Evolutionary conservation across 2,113 vertebrate genomes (phyloP), one percentile per base, ranked within the genome.

Genomic region (Phylloscopus whistleri): DNA sequence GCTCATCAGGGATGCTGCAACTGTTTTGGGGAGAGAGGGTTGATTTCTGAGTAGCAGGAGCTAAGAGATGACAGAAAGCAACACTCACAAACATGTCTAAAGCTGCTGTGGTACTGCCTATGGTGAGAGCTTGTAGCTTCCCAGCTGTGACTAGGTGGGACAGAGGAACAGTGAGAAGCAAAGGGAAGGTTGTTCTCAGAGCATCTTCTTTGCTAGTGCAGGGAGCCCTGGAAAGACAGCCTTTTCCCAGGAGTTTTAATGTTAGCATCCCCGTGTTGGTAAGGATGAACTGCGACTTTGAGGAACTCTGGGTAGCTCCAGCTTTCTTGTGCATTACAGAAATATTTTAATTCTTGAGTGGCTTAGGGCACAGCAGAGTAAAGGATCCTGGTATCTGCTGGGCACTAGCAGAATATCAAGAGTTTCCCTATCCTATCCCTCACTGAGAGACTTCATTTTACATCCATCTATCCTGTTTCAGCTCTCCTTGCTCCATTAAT

Each of bases 201-300:
- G 33, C 12, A 23, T 16, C 23, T 35, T 19, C 55, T 17, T 81
- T 30, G 46, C 12, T 37, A 56, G 6, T 16, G 58, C 10, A 66
- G 33, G 18, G 9, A 81, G 21, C 3, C 30, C 27, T 59, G 33
- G 19, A 69, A 88, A 77, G 27, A 39, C 27, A 86, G 11, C 1
- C 13, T 51, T 7, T 63, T 70, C 39, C 70, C 31, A 22, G 17
- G n/a, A 62, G 17, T 58, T 73, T 74, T 30, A 53, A 74, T 74
- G 24, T 17, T 11, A 44, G 44, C 21, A 28, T 24, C 10, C 5
- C 12, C 3, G 2, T 2, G 1, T 10, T 77, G 16, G n/a, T 37
- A 81, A 84, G 51, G 41, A 67, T 74, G 16, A 89, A n/a, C 11
- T 31, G 20, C 28, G 5, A 66, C 28, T 90, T 68, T 16, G 17